phyloP scores from a whole-genome alignment of 2,113 vertebrate genomes.

The Oreochromis aureus region DNA sequence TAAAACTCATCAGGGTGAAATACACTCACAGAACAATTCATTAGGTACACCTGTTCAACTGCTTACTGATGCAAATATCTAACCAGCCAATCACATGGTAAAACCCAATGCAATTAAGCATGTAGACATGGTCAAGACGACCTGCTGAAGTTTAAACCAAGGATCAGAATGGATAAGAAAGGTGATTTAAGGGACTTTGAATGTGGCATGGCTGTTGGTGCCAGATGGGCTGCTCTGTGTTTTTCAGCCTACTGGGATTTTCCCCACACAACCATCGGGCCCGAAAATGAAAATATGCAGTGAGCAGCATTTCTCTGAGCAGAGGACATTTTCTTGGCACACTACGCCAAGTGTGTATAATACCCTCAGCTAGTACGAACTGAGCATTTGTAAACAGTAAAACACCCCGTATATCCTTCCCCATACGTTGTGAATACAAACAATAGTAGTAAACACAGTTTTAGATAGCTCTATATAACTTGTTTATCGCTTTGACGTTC shows the following conservation, averaged over 20 bases:
- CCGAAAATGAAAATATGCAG: fast-evolving
- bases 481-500: background rate
- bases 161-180: background rate
- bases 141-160: background rate
- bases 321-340: background rate
- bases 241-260: background rate
- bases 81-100: background rate
- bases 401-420: background rate
- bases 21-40: fast-evolving
- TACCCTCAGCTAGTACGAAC: background rate
- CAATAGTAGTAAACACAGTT: background rate
- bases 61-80: background rate
- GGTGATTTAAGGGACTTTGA: background rate
- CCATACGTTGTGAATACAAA: fast-evolving
- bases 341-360: fast-evolving
- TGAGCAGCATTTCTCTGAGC: background rate
- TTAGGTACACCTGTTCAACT: background rate
- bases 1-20: background rate
- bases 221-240: background rate
- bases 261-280: background rate
- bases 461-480: background rate
- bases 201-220: background rate
- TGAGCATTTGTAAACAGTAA: fast-evolving
- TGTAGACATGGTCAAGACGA: background rate
- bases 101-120: background rate